These are phyloP conservation scores for Pararge aegeria DNA, from an alignment of 1,140 invertebrate species.

Conservation along the genomic window DNA sequence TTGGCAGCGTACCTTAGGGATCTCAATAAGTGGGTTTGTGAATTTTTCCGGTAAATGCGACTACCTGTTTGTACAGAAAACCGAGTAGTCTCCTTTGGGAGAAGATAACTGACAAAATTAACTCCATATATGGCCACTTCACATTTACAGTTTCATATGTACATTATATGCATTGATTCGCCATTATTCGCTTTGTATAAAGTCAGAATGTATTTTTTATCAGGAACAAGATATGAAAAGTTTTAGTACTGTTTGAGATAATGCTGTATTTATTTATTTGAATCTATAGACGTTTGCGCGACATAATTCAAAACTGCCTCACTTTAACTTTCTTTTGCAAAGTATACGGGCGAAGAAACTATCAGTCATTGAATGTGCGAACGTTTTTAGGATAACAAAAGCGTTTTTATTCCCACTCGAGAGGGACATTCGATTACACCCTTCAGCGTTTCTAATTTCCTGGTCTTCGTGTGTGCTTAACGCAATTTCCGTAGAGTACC, in stretches of 20 bases:
- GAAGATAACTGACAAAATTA: constrained; percentile 70
- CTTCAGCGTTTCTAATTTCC: constrained; percentile 77
- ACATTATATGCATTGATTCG: neutral
- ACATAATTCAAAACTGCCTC: neutral
- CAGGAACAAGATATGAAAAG: too few relatives aligned
- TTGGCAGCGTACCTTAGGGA: constrained; percentile 50
- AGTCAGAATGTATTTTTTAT: too few relatives aligned
- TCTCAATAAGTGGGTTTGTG: constrained; percentile 66
- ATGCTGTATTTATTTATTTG: too few relatives aligned
- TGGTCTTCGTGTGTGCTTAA: constrained; percentile 71
- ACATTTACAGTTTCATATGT: neutral
- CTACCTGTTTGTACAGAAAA: constrained; percentile 68
- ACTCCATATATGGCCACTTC: constrained; percentile 8
- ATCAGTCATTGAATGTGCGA: constrained; percentile 16
- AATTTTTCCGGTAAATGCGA: constrained; percentile 68
- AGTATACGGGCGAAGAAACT: neutral
- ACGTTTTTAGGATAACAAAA: constrained; percentile 36
- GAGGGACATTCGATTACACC: constrained; percentile 70
- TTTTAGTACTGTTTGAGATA: too few relatives aligned
- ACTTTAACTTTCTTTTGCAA: neutral
- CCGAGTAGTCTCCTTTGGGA: constrained; percentile 64
- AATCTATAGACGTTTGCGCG: too few relatives aligned
- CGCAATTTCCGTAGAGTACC: constrained; percentile 68
- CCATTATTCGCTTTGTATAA: too few relatives aligned
- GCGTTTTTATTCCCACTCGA: constrained; percentile 53